These are phyloP conservation scores for Acropternis orthonyx DNA, from an alignment of 2,797 vertebrate genomes.

Conservation along the genomic window DNA sequence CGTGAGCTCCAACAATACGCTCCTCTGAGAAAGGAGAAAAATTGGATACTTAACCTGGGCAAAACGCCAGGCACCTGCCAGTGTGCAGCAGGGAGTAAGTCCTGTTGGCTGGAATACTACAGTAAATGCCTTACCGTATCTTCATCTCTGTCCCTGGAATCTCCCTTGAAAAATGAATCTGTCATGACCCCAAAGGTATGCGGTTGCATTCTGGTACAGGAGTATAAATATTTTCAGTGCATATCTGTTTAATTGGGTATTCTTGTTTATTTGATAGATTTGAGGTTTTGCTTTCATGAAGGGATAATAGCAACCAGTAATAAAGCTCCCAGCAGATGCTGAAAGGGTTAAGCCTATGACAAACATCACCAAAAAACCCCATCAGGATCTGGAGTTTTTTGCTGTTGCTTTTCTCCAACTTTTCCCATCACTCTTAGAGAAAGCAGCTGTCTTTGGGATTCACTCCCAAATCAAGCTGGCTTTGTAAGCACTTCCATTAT, in stretches of 20 bases:
- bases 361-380: not conserved
- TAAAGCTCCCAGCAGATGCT: not conserved
- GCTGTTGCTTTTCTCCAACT: not conserved
- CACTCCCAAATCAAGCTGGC: conserved; percentile 31
- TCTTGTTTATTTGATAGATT: not conserved
- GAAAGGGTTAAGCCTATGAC: not conserved
- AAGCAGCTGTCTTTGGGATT: conserved; percentile 52
- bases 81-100: not conserved
- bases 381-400: not conserved
- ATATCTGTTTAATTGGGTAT: not conserved
- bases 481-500: conserved; percentile 56
- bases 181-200: accelerated
- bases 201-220: not conserved
- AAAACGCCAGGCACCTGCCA: not conserved
- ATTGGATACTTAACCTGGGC: not conserved
- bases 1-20: accelerated
- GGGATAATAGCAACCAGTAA: not conserved
- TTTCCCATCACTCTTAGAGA: not conserved
- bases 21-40: not conserved
- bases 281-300: not conserved
- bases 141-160: not conserved
- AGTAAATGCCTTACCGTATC: not conserved
- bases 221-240: not conserved
- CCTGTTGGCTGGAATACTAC: not conserved
- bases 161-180: not conserved